Conservation (phyloP, 2,888 invertebrate species). For the Clitarchus hookeri region DNA sequence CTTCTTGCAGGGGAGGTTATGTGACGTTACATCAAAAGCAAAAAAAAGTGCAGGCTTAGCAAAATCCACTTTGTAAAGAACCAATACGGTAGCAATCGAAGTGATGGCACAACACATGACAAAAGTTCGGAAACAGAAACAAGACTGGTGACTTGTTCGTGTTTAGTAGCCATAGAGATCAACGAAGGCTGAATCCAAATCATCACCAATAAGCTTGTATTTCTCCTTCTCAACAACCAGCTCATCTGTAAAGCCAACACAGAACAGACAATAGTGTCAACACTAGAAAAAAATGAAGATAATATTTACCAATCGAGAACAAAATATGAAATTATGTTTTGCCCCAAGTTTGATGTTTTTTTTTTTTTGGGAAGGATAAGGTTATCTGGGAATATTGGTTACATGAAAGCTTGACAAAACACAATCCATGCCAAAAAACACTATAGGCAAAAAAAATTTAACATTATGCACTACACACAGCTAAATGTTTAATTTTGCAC, state of each 20-base stretch:
- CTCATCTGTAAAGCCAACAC: constrained; percentile 71
- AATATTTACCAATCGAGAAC: neutral
- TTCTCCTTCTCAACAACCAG: constrained; percentile 97
- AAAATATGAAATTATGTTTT: neutral
- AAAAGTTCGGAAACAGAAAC: constrained; percentile 8
- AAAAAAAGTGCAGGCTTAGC: constrained; percentile 20
- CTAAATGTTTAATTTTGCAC: neutral
- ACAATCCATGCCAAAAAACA: neutral
- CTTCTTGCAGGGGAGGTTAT: constrained; percentile 22
- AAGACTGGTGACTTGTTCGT: constrained; percentile 36
- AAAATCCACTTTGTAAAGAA: constrained; percentile 45
- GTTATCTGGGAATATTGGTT: neutral
- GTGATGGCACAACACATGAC: constrained; percentile 14
- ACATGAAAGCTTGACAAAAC: neutral
- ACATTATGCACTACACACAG: neutral
- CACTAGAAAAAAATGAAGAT: neutral
- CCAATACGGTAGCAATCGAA: constrained; percentile 31
- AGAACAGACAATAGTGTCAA: constrained; percentile 25
- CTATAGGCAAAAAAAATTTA: neutral
- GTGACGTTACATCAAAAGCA: constrained; percentile 16
- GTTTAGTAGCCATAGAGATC: constrained; percentile 70
- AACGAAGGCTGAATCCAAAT: constrained; percentile 98
- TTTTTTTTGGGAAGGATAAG: neutral
- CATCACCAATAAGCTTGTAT: constrained; percentile 99
- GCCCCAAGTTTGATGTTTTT: constrained; percentile 37